A percentile compares a stretch with the other conserved stretches of the same genome.
These are phyloP conservation scores for Sialia sialis DNA, from an alignment of 2,113 vertebrate species.

Conservation along the genomic window DNA sequence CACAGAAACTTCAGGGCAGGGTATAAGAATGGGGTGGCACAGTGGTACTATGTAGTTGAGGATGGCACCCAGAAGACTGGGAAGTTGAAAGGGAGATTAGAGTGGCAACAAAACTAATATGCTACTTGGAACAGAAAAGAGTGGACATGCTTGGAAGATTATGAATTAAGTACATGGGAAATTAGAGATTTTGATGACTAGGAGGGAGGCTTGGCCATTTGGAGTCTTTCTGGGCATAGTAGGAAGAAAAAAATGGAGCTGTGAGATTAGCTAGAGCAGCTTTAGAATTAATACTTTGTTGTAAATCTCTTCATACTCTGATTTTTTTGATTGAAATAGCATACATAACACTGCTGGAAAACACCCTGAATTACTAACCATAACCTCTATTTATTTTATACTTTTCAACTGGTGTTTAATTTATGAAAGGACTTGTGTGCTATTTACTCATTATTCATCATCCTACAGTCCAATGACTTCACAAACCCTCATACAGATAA, in stretches of 20 bases:
- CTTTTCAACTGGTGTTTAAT: neutral
- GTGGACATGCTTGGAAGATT: neutral
- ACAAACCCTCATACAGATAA: neutral
- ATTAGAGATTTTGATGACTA: neutral
- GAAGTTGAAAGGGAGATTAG: neutral
- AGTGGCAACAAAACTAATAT: neutral
- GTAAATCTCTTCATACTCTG: neutral
- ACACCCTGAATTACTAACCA: neutral
- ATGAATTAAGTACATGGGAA: neutral
- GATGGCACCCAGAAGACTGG: accelerated
- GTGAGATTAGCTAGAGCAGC: neutral
- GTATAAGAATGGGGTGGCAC: neutral
- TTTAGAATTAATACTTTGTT: neutral
- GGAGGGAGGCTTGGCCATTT: neutral
- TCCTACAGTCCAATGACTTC: neutral
- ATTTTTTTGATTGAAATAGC: neutral
- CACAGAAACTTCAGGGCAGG: neutral
- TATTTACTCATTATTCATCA: neutral
- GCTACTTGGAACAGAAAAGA: neutral
- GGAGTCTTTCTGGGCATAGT: neutral
- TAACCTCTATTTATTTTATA: neutral
- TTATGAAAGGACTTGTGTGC: neutral
- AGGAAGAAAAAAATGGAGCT: neutral
- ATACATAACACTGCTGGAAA: neutral
- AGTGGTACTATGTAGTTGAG: neutral